Conservation (phyloP, 1,140 invertebrate genomes). For the Aphaenogaster rudis region DNA sequence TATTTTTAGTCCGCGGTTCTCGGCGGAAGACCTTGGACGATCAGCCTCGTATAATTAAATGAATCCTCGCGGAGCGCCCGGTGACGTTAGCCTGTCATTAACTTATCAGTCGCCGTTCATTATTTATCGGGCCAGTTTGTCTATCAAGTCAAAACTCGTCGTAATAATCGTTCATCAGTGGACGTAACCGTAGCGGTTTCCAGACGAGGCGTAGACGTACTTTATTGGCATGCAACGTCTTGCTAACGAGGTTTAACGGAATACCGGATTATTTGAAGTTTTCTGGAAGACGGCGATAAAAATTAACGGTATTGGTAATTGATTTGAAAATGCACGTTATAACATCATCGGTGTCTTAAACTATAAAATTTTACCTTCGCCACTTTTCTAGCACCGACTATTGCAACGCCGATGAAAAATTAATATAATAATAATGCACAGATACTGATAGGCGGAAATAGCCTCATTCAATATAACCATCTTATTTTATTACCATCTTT, state of each 20-base stretch:
- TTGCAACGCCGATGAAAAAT: not conserved
- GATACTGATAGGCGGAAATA: not conserved
- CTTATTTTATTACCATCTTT: not conserved
- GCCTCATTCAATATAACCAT: not conserved
- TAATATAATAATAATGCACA: not conserved
- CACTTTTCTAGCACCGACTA: not conserved
- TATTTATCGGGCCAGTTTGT: not conserved
- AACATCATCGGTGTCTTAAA: not conserved
- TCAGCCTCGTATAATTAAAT: conserved; percentile 32
- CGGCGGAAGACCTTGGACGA: conserved; percentile 47
- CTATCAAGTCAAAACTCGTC: conserved; percentile 3
- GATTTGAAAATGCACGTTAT: not conserved
- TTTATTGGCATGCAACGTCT: not conserved
- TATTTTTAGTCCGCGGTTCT: conserved; percentile 25
- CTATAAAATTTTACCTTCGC: conserved; percentile 18
- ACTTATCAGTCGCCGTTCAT: conserved; percentile 31
- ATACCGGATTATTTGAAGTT: conserved; percentile 2
- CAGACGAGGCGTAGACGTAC: conserved; percentile 7
- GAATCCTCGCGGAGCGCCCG: not conserved
- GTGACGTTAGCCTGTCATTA: conserved; percentile 53
- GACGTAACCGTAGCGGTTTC: conserved; percentile 30
- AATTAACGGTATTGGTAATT: conserved; percentile 41
- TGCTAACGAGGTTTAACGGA: conserved; percentile 46
- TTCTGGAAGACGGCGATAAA: conserved; percentile 32
- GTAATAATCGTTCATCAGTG: conserved; percentile 32